Evolutionary conservation across 2,888 invertebrate genomes (phyloP), one percentile per base, ranked within the genome.

Genomic region (Caenorhabditis sulstoni): DNA sequence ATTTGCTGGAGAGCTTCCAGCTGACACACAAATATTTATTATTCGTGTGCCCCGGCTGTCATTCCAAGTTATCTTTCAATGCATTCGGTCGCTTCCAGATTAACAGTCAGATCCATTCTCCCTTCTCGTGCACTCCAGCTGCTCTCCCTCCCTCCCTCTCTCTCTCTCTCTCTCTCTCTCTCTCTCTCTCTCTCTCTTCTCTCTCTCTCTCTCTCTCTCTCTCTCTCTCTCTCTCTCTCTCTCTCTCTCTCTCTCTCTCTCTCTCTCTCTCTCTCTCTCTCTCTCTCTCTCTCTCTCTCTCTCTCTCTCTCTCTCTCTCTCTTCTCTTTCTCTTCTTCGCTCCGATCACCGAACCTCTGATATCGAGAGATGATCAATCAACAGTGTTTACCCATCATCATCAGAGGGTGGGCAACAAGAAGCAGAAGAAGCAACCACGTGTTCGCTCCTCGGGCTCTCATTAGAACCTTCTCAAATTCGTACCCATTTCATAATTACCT

Each of bases 291-390:
- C 4, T 29, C 7, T 29, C 29, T 7, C 29, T 29, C 29, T 7
- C 4, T 29, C 29, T 29, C 29, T n/a, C 29, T 29, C 29, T 3
- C 29, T 3, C 3, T 29, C 29, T 29, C 29, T 7, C 4, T 29
- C 29, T 29, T n/a, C n/a, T n/a, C n/a, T n/a, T n/a, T 45, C 47
- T 16, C 50, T 20, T 23, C 50, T 23, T 29, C 52, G n/a, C 16
- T 49, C 35, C 22, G 53, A 70, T 70, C 70, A 70, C 39, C 61
- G 61, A 61, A 61, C 70, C 53, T 61, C 52, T n/a, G n/a, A n/a
- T n/a, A n/a, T n/a, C n/a, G n/a, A n/a, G n/a, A n/a, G 29, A 29
- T 29, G 8, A 73, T 73, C 73, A 64, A 73, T 73, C 73, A 73
- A 57, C 29, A 73, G 64, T 73, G 73, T 73, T 73, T 73, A 64